Evolutionary conservation across 2,113 vertebrate genomes (phyloP), one percentile per base, ranked within the genome.

Genomic region (Eonycteris spelaea): DNA sequence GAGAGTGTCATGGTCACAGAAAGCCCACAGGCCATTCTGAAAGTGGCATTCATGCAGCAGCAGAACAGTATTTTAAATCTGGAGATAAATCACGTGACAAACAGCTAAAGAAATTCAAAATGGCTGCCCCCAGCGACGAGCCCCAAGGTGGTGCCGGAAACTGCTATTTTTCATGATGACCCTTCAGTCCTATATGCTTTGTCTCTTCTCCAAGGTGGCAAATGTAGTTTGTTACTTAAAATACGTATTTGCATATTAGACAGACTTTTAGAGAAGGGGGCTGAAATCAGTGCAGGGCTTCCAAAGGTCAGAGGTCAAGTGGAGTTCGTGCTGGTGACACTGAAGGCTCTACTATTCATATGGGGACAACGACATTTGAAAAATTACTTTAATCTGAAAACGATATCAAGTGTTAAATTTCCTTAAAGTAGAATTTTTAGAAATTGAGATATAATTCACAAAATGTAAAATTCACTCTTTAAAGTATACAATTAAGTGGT

Each of bases 1-100:
- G 77, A 55, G 77, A 2, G 7, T 3, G 6, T 8, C 0, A 2
- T 10, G 13, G 10, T 7, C 68, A 16, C n/a, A 28, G 3, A 2
- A 14, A 21, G 59, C 12, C 51, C 18, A 2, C 35, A 10, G 48
- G 7, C 8, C 15, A 9, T 1, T 26, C 59, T 33, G 93, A 45
- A 63, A 22, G 2, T 2, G 68, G 48, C 28, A 5, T 1, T 26
- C 14, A 2, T 2, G 11, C 7, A 3, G 43, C 21, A 26, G 4
- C 4, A 10, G 8, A 18, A 1, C 11, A 6, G 0, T 16, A 53
- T 35, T 33, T 38, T 28, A 43, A 45, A 70, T 11, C 0, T 18
- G 63, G 51, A 86, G 40, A 8, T 30, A 77, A 35, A 19, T 2
- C 2, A 16, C 3, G 21, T 53, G 43, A 40, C 30, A n/a, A 33